These are phyloP conservation scores for Smithornis capensis DNA, from an alignment of 2,113 vertebrate species.

Conservation along the genomic window DNA sequence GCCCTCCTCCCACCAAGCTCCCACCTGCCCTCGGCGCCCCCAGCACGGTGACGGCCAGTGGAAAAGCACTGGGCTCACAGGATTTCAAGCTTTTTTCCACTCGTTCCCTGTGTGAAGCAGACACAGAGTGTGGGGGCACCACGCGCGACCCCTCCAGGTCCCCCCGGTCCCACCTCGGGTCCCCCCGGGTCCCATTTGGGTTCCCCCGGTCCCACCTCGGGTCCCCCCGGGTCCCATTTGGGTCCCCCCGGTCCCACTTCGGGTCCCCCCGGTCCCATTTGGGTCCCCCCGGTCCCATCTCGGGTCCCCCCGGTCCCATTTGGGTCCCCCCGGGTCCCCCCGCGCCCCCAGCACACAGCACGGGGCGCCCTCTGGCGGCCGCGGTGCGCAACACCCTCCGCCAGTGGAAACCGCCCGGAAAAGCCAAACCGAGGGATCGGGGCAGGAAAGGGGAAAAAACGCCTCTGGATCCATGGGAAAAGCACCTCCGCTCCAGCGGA, in stretches of 20 bases:
- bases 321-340: no score
- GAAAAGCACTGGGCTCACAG: not conserved
- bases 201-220: no score
- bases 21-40: not conserved
- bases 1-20: not conserved
- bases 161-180: not conserved
- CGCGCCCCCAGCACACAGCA: not conserved
- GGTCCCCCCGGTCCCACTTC: no score
- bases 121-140: not conserved
- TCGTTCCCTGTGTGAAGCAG: not conserved
- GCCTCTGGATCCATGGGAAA: not conserved
- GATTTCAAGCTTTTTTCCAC: not conserved
- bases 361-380: not conserved
- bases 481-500: not conserved
- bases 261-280: no score
- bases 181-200: no score
- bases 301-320: no score
- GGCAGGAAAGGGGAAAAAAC: no score
- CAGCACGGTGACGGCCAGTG: rapidly evolving
- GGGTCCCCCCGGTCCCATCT: no score
- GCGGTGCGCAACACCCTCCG: not conserved
- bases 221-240: no score
- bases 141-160: no score
- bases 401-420: rapidly evolving
- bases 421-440: not conserved